Percentiles rank a stretch among this genome's conserved stretches.
Evolutionary conservation across 2,888 invertebrate genomes (phyloP).

Genomic region (Dryobotodes eremita): DNA sequence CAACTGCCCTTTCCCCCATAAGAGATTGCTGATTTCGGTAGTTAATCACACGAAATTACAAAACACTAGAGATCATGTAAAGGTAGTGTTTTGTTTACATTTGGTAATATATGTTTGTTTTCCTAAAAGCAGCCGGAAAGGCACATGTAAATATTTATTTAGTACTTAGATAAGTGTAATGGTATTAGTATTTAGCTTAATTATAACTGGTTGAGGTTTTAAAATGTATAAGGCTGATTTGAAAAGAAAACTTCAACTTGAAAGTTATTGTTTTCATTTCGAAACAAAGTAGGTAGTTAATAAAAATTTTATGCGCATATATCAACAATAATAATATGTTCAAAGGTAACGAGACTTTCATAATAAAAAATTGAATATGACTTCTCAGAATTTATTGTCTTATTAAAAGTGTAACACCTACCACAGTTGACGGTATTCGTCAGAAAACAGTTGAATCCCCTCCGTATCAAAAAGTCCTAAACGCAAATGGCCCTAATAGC

Average conservation of each 20-base stretch:
- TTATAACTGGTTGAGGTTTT: conserved; percentile 25
- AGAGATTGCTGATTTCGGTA: not conserved
- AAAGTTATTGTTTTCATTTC: conserved; percentile 66
- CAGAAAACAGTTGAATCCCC: too few relatives aligned
- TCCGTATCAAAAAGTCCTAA: too few relatives aligned
- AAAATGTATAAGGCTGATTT: conserved; percentile 41
- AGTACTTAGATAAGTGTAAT: not conserved
- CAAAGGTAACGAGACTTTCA: not conserved
- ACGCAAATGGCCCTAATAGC: too few relatives aligned
- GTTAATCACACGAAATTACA: not conserved
- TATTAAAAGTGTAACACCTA: conserved; percentile 10
- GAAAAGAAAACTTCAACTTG: conserved; percentile 65
- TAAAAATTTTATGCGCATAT: not conserved
- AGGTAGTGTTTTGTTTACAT: not conserved
- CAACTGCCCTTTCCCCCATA: not conserved
- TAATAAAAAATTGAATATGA: conserved; percentile 1
- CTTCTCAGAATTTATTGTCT: conserved; percentile 3
- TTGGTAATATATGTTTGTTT: not conserved
- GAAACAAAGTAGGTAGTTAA: conserved; percentile 27
- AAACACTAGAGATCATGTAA: not conserved
- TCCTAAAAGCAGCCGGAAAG: not conserved
- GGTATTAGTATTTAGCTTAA: not conserved
- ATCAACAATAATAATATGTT: not conserved
- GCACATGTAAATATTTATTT: conserved; percentile 12
- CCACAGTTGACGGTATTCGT: not conserved